Evolutionary conservation across 2,888 invertebrate species (phyloP).

Genomic region (Pseudolycoriella hygida): DNA sequence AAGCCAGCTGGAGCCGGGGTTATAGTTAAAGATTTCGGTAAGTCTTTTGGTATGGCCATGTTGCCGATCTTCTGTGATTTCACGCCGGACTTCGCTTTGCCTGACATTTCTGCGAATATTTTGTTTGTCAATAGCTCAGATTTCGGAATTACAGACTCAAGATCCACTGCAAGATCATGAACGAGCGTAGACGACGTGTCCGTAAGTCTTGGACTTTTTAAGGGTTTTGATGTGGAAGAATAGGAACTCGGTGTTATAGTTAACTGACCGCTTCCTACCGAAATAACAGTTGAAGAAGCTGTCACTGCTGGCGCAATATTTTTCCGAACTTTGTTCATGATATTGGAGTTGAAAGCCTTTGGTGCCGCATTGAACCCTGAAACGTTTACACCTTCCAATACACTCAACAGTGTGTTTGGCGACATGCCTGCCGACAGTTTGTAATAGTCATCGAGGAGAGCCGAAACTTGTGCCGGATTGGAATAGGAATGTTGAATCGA

Average conservation of each 20-base stretch:
- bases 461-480: slow-evolving; percentile 14
- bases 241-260: slow-evolving; percentile 14
- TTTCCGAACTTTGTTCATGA: background rate
- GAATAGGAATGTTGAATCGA: slow-evolving; percentile 8
- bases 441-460: slow-evolving; percentile 15
- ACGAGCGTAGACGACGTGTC: background rate
- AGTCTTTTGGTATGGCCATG: background rate
- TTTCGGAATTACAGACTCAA: background rate
- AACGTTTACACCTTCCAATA: background rate
- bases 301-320: background rate
- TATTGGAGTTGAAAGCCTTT: background rate
- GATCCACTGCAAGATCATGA: too few species aligned
- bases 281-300: slow-evolving; percentile 12
- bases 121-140: background rate
- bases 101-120: background rate
- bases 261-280: slow-evolving; percentile 15
- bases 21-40: slow-evolving; percentile 17
- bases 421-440: slow-evolving; percentile 10
- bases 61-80: background rate
- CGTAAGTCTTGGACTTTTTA: slow-evolving; percentile 1
- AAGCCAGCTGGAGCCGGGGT: slow-evolving; percentile 11
- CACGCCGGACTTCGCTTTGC: background rate
- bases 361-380: background rate
- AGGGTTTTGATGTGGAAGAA: slow-evolving; percentile 5
- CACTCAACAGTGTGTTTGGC: background rate